phyloP scores from a whole-genome alignment of 2,113 vertebrate species.

The Emydura subglobosa region DNA sequence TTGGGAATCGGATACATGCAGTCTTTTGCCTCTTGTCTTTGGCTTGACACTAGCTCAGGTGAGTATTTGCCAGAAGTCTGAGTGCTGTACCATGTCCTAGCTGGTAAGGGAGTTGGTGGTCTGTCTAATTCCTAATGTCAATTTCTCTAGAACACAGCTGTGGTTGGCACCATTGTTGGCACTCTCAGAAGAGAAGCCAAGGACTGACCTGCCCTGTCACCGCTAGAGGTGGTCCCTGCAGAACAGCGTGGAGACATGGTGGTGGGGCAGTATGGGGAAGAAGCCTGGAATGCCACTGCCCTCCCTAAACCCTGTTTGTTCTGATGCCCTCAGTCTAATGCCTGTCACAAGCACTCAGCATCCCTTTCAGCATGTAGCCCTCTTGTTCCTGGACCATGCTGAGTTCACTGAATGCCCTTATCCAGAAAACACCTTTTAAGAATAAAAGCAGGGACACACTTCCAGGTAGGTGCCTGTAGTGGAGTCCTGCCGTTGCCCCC shows the following conservation, averaged over 20 bases:
- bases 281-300: neutral
- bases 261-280: neutral
- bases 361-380: neutral
- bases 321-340: neutral
- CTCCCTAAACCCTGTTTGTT: neutral
- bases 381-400: neutral
- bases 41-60: neutral
- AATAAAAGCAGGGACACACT: neutral
- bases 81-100: no score
- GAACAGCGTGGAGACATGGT: neutral
- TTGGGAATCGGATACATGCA: neutral
- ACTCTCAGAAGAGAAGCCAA: neutral
- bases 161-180: neutral
- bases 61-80: neutral
- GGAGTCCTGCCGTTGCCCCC: neutral
- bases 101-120: neutral
- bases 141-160: neutral
- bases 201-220: neutral
- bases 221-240: neutral
- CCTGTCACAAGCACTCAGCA: neutral
- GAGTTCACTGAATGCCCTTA: neutral
- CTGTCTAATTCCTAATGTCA: neutral
- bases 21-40: neutral
- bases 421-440: neutral
- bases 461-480: neutral